These are phyloP conservation scores for Sebastes trivittatus DNA, from an alignment of 2,797 vertebrate species.

Conservation along the genomic window DNA sequence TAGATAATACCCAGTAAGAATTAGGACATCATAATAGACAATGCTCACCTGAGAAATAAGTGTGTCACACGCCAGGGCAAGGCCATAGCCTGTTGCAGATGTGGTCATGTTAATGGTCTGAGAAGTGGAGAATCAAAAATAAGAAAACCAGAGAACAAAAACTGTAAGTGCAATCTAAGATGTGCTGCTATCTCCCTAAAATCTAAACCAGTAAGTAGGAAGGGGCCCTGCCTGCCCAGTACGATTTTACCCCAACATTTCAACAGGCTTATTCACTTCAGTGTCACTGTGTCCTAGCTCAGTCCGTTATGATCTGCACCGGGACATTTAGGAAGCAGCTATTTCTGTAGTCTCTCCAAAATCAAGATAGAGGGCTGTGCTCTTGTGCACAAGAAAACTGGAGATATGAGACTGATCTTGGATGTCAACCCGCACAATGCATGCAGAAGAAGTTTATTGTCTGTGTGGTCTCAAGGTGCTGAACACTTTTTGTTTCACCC, in stretches of 20 bases:
- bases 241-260: not conserved
- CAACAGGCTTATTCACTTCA: not conserved
- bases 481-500: not conserved
- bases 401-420: not conserved
- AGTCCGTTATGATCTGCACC: not conserved
- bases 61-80: slow-evolving; percentile 88
- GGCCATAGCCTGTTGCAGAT: slow-evolving; percentile 83
- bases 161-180: not conserved
- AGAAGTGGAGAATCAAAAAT: not conserved
- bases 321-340: not conserved
- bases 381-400: not conserved
- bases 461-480: not conserved
- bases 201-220: not conserved
- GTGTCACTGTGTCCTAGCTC: not conserved
- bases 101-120: slow-evolving; percentile 88
- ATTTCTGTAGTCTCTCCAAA: not conserved
- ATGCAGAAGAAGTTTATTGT: not conserved
- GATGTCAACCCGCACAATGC: not conserved
- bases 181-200: not conserved
- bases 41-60: slow-evolving; percentile 89
- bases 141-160: slow-evolving; percentile 10
- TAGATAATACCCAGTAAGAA: not conserved
- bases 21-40: not conserved
- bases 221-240: too few relatives aligned
- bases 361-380: not conserved